Conservation (phyloP, 2,888 invertebrate species). For the Apodemia zela region DNA sequence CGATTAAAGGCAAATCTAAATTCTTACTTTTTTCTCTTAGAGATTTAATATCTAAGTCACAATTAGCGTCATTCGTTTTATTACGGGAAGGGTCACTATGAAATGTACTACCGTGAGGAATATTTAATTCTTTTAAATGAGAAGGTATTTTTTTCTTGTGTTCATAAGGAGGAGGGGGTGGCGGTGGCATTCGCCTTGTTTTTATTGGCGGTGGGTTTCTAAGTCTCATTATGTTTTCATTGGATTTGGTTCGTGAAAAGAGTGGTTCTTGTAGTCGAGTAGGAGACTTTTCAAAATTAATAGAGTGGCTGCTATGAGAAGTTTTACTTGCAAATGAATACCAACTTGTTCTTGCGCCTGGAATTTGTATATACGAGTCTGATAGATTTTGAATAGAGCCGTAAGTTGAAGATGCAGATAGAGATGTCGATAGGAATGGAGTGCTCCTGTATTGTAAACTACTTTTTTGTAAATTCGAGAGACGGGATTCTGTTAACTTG, state of each 20-base stretch:
- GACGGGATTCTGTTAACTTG: conserved; percentile 87
- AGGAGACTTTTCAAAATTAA: conserved; percentile 84
- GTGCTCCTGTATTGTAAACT: conserved; percentile 91
- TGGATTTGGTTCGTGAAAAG: conserved; percentile 87
- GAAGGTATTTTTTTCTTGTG: conserved; percentile 77
- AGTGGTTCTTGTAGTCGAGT: conserved; percentile 73
- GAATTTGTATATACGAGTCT: conserved; percentile 84
- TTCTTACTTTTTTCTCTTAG: conserved; percentile 93
- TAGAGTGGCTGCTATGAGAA: conserved; percentile 82
- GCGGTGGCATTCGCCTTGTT: conserved; percentile 78
- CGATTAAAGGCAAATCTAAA: conserved; percentile 93
- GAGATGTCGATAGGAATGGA: conserved; percentile 86
- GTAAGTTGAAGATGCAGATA: conserved; percentile 85
- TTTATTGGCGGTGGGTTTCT: conserved; percentile 74
- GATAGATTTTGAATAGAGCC: conserved; percentile 91
- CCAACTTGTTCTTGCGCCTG: conserved; percentile 81
- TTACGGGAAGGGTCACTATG: conserved; percentile 52
- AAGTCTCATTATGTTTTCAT: conserved; percentile 88
- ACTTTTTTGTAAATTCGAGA: conserved; percentile 83
- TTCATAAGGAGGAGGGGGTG: conserved; percentile 76
- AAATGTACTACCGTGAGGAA: conserved; percentile 41
- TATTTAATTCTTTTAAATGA: conserved; percentile 63
- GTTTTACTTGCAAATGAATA: conserved; percentile 81
- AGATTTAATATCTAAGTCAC: conserved; percentile 87
- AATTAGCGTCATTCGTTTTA: conserved; percentile 66